Evolutionary conservation across 2,888 invertebrate genomes (phyloP), one percentile per base, ranked within the genome.

Genomic region (Brenthis ino): DNA sequence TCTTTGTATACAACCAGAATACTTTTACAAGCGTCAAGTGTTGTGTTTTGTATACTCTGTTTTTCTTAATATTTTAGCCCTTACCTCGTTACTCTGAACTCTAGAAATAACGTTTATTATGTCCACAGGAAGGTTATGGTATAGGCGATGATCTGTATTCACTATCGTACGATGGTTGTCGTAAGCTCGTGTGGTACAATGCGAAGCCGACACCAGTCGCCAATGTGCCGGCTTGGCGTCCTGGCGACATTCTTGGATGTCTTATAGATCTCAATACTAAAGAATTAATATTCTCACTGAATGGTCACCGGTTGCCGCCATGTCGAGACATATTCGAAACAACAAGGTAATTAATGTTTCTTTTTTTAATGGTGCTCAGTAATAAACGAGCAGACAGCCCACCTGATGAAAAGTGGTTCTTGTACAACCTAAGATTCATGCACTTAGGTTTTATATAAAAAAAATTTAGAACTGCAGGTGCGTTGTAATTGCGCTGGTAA

Each of bases 111-210:
- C 8, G 11, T 28, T 28, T 56, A 4, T 57, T 50, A 11, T n/a
- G n/a, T 47, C 64, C 68, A 43, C 83, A 97, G 97, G 98, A 98
- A 84, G 98, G 98, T 0, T 98, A 96, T 89, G 98, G 98, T n/a
- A 98, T 98, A 70, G 98, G 98, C 6, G 98, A 98, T 82, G 98
- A 98, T 82, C 94, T 96, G 73, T 97, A 94, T 89, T 98, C 98
- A 0, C 90, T 98, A 71, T 96, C 98, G 0, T 98, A 98, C 85
- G 99, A 99, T 86, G 99, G 99, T 1, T 98, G 98, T 85, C 94
- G 98, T 55, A 95, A 96, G 83, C 89, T 98, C 68, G 95, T 98
- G 72, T 99, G 98, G 98, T 96, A 97, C 86, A 96, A 96, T 82
- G 98, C 98, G 0, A 95, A 95, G 76, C 82, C 90, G 0, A 95